Evolutionary conservation across 2,113 vertebrate species (phyloP).

Genomic region (Prionailurus viverrinus): DNA sequence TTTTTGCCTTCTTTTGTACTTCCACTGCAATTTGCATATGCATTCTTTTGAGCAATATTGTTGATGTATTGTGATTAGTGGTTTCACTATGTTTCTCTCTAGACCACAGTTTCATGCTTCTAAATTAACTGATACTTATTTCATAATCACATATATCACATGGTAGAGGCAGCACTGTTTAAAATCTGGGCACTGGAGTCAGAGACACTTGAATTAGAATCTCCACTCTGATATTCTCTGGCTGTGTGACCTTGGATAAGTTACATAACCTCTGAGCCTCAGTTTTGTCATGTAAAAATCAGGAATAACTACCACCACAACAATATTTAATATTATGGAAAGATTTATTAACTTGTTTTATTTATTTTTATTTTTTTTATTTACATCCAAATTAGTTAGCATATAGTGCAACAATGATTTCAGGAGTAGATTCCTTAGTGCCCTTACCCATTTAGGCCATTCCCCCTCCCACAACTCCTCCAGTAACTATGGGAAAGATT

Average conservation of each 20-base stretch:
- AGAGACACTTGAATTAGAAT: constrained; percentile 5
- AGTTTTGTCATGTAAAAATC: constrained; percentile 23
- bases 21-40: background rate
- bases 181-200: background rate
- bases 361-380: too few relatives aligned
- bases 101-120: background rate
- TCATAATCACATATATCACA: background rate
- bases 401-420: too few relatives aligned
- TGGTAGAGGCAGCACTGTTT: background rate
- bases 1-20: background rate
- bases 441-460: too few relatives aligned
- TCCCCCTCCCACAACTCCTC: too few relatives aligned
- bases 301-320: background rate
- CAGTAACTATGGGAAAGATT: background rate
- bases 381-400: too few relatives aligned
- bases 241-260: background rate
- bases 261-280: background rate
- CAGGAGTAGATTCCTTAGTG: too few relatives aligned
- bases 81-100: constrained; percentile 3
- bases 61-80: constrained; percentile 12
- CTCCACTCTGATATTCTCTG: background rate
- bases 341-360: background rate
- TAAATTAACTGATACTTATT: background rate
- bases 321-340: background rate
- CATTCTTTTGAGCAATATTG: background rate